Evolutionary conservation across 53 echinoderm and acorn worm genomes (phyloP), one percentile per base, ranked within the genome.

Genomic region (Zoroaster sp.): DNA sequence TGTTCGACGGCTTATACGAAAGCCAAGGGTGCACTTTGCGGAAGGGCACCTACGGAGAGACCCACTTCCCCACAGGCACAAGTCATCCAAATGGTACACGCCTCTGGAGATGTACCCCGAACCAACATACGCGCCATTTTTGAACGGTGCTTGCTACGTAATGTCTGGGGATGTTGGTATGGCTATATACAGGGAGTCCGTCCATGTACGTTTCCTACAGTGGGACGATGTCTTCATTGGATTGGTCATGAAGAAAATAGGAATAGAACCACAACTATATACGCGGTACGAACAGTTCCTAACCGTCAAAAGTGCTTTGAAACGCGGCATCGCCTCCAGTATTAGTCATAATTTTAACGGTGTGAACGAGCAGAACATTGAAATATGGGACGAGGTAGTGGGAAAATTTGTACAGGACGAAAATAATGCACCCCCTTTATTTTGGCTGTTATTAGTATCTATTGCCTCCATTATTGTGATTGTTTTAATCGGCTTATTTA

Each of bases 141-240:
- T 88, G 37, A 77, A 88, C 68, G 88, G 88, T 18, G 77, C 88
- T 33, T 76, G 77, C 66, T 88, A 88, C 77, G 77, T 55, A 35
- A 42, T 88, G 75, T 88, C 88, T 28, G 63, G 46, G 4, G 88
- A 88, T 25, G 88, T 88, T 33, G 88, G 66, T 0, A 1, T 15
- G 43, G 34, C 63, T 8, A 35, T 88, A 23, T 88, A 44, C 67
- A 32, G 47, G 33, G 68, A 76, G 20, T 88, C 88, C 4, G 76
- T 33, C 4, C 67, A 77, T 23, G 88, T 88, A n/a, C 76, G 88
- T 2, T 88, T 77, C 35, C 15, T 88, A 55, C 88, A 43, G n/a
- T 88, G 88, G 88, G 88, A 88, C 45, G 88, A 88, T 35, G 88
- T 77, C 68, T 88, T 77, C 36, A 46, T 88, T 17, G 88, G 88